Conservation (phyloP, 1,140 invertebrate species). For the Drosophila neocordata region DNA sequence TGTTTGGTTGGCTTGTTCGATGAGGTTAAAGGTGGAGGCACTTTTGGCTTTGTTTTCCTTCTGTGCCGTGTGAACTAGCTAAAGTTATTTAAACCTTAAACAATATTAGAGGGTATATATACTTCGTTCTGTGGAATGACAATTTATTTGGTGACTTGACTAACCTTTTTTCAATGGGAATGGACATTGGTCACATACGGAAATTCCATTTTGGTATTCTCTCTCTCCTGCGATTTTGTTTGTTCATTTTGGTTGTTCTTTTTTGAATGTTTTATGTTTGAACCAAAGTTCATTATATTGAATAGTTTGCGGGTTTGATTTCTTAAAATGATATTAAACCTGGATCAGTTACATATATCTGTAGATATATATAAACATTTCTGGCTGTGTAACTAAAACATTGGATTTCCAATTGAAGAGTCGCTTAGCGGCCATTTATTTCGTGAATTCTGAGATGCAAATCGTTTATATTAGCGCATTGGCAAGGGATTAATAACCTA, state of each 20-base stretch:
- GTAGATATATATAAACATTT: neutral
- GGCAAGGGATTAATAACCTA: neutral
- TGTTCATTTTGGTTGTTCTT: neutral
- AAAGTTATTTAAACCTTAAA: too few species aligned
- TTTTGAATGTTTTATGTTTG: neutral
- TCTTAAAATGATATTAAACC: neutral
- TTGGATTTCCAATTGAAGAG: conserved; percentile 30
- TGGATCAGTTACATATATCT: neutral
- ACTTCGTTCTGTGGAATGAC: neutral
- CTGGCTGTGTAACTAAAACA: neutral
- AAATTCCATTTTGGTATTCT: neutral
- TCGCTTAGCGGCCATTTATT: conserved; percentile 20
- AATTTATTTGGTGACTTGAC: neutral
- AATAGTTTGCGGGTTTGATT: neutral
- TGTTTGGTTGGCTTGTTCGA: too few species aligned
- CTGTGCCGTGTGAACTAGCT: too few species aligned
- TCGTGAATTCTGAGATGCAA: conserved; percentile 28
- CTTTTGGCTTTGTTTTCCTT: neutral
- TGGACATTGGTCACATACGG: neutral
- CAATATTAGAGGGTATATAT: neutral
- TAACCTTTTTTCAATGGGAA: neutral
- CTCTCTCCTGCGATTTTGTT: neutral
- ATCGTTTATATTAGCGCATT: conserved; percentile 21
- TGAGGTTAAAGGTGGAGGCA: conserved; percentile 29
- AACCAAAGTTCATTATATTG: conserved; percentile 1